Evolutionary conservation across 2,888 invertebrate genomes (phyloP), one percentile per base, ranked within the genome.

Genomic region (Rotaria sp.): DNA sequence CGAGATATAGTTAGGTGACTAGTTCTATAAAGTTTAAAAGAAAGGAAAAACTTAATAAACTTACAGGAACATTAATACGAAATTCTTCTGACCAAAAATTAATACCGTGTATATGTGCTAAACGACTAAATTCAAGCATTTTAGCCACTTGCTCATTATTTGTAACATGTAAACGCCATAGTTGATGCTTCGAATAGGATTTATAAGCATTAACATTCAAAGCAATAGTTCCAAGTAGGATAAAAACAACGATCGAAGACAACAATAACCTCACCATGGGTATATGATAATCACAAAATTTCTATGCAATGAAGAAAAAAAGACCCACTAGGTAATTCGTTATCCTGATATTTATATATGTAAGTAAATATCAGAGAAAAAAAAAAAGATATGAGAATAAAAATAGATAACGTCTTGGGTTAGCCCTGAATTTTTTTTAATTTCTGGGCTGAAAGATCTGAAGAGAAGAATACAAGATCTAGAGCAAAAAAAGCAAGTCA

Each of bases 31-130:
- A n/a, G n/a, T n/a, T 45, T 11, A 45, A 45, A 45, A 45, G 11
- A 45, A 45, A 45, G 45, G 11, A 45, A 45, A 5, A 45, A 45
- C 11, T 8, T 8, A 8, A 8, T 45, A 15, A 30, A 67, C 67
- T 67, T 35, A 80, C 80, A 3, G 80, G 80, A 38, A 80, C 26
- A 80, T 80, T 24, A 1, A 26, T 80, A 45, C 80, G 41, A n/a
- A 80, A 80, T 45, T 41, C 45, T 26, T 80, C 80, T 13, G 80
- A 45, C 80, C 80, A 80, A 80, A 80, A 80, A 41, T 80, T 45
- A 45, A 80, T 21, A 26, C 24, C 13, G 45, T 80, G 45, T 45
- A 10, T 0, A 45, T 80, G 45, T 80, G 80, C 80, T 26, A 11
- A 11, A 26, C 24, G 80, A 15, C 45, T 80, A n/a, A 80, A 80